phyloP scores from a whole-genome alignment of 1,140 invertebrate genomes.

The Danaus plexippus region DNA sequence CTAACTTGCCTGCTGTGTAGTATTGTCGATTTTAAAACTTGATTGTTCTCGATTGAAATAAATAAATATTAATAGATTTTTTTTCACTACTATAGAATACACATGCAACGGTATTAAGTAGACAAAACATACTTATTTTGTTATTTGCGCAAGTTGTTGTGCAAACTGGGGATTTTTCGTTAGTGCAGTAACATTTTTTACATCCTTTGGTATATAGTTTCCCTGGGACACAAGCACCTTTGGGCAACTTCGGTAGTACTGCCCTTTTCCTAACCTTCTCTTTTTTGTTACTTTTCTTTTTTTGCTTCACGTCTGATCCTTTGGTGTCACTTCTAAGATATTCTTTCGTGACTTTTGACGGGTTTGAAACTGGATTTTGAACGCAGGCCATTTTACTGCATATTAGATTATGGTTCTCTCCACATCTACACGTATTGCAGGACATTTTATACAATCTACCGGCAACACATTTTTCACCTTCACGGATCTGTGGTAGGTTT shows the following conservation, averaged over 20 bases:
- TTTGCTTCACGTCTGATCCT: slow-evolving; percentile 9
- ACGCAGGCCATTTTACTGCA: slow-evolving; percentile 51
- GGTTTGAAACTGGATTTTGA: slow-evolving; percentile 8
- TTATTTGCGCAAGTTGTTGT: slow-evolving; percentile 13
- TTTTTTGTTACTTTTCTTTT: slow-evolving; percentile 5
- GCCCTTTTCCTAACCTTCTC: slow-evolving; percentile 1
- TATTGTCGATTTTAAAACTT: too few species aligned
- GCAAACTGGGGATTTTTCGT: slow-evolving; percentile 20
- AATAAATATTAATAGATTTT: too few species aligned
- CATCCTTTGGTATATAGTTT: slow-evolving; percentile 36
- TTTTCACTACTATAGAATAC: too few species aligned
- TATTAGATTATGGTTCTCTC: slow-evolving; percentile 34
- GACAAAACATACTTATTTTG: too few species aligned
- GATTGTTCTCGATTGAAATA: too few species aligned
- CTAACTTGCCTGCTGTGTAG: too few species aligned
- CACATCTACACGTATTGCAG: slow-evolving; percentile 65
- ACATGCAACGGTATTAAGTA: too few species aligned
- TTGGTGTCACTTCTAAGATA: too few species aligned
- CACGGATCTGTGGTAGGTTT: slow-evolving; percentile 25
- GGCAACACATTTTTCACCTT: slow-evolving; percentile 42
- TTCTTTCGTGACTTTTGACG: not conserved
- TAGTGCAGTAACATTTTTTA: slow-evolving; percentile 35
- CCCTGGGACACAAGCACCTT: slow-evolving; percentile 25
- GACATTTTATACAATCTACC: slow-evolving; percentile 52
- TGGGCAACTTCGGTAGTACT: slow-evolving; percentile 10